Evolutionary conservation across 1,140 invertebrate species (phyloP), one percentile per base, ranked within the genome.

Genomic region (Forficula auricularia): DNA sequence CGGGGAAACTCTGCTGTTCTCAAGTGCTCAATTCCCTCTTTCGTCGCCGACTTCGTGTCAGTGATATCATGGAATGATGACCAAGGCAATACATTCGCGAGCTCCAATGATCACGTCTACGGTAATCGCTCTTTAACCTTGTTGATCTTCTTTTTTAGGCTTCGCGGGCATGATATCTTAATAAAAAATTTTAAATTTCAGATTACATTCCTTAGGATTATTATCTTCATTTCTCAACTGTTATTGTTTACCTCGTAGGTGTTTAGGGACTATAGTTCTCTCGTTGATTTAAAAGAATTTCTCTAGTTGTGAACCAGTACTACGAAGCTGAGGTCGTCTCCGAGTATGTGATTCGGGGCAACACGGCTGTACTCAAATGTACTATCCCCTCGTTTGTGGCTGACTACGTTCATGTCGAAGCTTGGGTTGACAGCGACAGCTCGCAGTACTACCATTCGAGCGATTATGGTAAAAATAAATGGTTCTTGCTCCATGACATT

Each of bases 251-350:
- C n/a, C n/a, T n/a, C n/a, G n/a, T n/a, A n/a, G n/a, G n/a, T n/a
- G n/a, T n/a, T n/a, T n/a, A n/a, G n/a, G n/a, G n/a, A n/a, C n/a
- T n/a, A n/a, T n/a, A n/a, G n/a, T 19, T 36, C n/a, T 19, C n/a
- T 15, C 13, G 34, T 36, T 36, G 34, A 36, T n/a, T 6, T 19
- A 32, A 9, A 15, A 15, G 13, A 6, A 4, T 3, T 41, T 35
- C 66, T 67, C 35, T 68, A 90, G 89, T 92, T 57, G 81, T 90
- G 22, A 81, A 79, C 55, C 84, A 88, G 59, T 80, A 81, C 59
- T 92, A 90, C 62, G 82, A 89, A 59, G 79, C 87, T 15, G 82
- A 89, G 62, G 81, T 89, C 39, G 79, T 86, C n/a, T 86, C 86
- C 32, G 87, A 88, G 54, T 90, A 90, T 63, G 84, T 90, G 19